These are phyloP conservation scores for Aepyceros melampus DNA, from an alignment of 2,113 vertebrate genomes.

Conservation along the genomic window DNA sequence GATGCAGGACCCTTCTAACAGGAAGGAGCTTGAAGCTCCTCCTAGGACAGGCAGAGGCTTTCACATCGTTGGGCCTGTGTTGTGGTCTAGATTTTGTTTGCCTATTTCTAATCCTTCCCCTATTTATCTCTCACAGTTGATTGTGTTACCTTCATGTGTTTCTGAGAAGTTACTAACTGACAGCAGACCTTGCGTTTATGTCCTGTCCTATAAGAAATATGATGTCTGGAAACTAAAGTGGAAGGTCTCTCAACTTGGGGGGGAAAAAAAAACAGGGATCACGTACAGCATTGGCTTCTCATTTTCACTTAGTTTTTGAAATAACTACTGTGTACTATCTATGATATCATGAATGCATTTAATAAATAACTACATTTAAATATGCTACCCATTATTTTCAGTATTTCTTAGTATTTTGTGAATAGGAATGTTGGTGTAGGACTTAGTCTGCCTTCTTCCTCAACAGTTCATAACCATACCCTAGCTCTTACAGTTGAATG, in stretches of 20 bases:
- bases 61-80: not conserved
- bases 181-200: not conserved
- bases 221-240: not conserved
- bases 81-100: not conserved
- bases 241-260: not conserved
- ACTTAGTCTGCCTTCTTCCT: not conserved
- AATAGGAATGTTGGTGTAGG: not conserved
- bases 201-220: not conserved
- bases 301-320: not conserved
- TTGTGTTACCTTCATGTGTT: not conserved
- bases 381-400: not conserved
- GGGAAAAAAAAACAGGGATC: not conserved
- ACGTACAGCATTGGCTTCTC: not conserved
- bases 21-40: not conserved
- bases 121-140: not conserved
- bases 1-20: not conserved
- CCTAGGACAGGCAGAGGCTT: not conserved
- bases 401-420: not conserved
- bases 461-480: not conserved
- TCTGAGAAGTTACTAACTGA: not conserved
- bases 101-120: not conserved
- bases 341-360: not conserved
- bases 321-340: not conserved
- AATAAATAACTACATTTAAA: not conserved
- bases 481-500: not conserved